Conservation (phyloP, 1,140 invertebrate species). For the Trinorchestia longiramus region DNA sequence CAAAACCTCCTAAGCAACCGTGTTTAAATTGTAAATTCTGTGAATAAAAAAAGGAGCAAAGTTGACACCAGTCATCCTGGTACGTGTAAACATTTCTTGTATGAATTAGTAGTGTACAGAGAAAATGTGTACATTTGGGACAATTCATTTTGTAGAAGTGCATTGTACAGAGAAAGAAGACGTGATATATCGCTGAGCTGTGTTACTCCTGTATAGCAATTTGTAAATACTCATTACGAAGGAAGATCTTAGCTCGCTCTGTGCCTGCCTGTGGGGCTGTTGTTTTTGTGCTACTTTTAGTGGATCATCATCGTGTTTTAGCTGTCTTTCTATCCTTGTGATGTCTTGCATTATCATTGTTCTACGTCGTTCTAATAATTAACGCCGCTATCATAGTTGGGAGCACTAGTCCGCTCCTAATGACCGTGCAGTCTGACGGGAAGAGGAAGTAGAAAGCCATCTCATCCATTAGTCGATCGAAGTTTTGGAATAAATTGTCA, state of each 20-base stretch:
- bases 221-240: conserved; percentile 67
- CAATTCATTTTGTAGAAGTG: conserved; percentile 66
- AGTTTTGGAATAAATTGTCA: background rate
- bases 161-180: conserved; percentile 66
- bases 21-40: conserved; percentile 67
- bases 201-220: conserved; percentile 67
- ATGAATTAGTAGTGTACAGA: conserved; percentile 67
- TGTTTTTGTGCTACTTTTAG: conserved; percentile 64
- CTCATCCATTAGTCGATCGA: background rate
- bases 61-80: conserved; percentile 54
- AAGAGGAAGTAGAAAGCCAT: background rate
- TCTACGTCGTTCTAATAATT: conserved; percentile 65
- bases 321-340: conserved; percentile 64
- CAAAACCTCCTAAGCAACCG: conserved; percentile 65
- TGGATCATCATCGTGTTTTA: conserved; percentile 66
- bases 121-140: conserved; percentile 67
- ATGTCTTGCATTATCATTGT: conserved; percentile 61
- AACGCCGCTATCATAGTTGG: conserved; percentile 60
- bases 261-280: conserved; percentile 65
- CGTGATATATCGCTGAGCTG: conserved; percentile 67
- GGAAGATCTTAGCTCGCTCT: conserved; percentile 67
- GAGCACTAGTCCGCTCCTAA: conserved; percentile 50
- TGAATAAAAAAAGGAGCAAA: conserved; percentile 66
- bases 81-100: conserved; percentile 66
- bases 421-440: background rate